Evolutionary conservation across 1,140 invertebrate species (phyloP).

Genomic region (Aphis craccivora): DNA sequence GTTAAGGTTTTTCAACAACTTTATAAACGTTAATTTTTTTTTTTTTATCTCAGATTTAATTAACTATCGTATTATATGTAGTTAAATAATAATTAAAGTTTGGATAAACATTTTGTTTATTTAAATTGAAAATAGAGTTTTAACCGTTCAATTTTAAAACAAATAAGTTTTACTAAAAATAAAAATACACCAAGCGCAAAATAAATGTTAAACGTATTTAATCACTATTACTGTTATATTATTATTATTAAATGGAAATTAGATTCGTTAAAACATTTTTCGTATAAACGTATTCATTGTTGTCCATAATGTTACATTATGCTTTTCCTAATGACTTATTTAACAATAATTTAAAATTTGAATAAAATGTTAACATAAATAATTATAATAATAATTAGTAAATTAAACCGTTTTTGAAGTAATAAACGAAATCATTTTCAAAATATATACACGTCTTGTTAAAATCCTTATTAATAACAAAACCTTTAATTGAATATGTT

Average conservation of each 20-base stretch:
- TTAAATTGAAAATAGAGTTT: background rate
- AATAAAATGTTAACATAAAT: background rate
- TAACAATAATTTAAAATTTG: background rate
- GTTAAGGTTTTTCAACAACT: background rate
- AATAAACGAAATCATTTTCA: background rate
- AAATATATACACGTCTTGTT: background rate
- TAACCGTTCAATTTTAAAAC: background rate
- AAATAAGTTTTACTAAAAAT: background rate
- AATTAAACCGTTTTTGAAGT: background rate
- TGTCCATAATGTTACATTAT: background rate
- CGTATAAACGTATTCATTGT: background rate
- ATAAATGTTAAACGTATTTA: background rate
- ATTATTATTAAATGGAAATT: background rate
- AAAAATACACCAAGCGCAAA: background rate
- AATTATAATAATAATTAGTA: background rate
- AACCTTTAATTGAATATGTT: background rate
- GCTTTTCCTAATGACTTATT: background rate
- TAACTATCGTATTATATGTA: background rate
- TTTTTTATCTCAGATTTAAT: background rate
- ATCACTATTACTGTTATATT: background rate
- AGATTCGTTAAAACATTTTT: background rate
- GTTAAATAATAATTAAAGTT: background rate
- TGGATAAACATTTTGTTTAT: background rate
- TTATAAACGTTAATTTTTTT: background rate
- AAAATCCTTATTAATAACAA: background rate